Conservation (phyloP, 53 echinoderm and acorn worm genomes). For the Actinopyga echinites region DNA sequence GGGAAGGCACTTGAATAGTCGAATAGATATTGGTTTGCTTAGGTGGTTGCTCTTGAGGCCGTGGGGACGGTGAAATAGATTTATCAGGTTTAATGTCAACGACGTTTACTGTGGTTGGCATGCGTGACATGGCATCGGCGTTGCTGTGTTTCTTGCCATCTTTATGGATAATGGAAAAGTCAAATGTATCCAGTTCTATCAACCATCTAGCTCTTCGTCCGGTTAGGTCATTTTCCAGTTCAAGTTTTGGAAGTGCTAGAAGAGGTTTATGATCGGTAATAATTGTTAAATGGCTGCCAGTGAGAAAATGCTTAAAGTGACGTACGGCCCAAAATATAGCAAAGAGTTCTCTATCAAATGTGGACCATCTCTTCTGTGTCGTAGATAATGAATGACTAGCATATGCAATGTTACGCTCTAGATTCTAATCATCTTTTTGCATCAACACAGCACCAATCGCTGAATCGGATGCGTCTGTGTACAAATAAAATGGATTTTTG, state of each 20-base stretch:
- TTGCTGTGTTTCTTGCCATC: neutral
- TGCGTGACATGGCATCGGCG: neutral
- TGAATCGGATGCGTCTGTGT: constrained; percentile 11
- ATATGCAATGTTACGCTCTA: constrained; percentile 18
- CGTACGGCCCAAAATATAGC: constrained; percentile 10
- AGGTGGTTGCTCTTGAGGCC: neutral
- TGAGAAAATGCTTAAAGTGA: constrained; percentile 14
- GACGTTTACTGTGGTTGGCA: neutral
- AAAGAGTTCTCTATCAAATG: constrained; percentile 27
- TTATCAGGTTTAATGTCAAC: neutral
- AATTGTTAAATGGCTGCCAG: neutral
- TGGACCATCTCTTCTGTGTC: constrained; percentile 10
- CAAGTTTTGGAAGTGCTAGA: neutral
- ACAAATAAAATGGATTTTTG: constrained; percentile 1
- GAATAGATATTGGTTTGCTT: neutral
- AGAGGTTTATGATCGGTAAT: constrained; percentile 30
- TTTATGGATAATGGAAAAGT: neutral
- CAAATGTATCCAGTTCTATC: constrained; percentile 30
- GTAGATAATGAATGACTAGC: constrained; percentile 1
- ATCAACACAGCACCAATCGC: constrained; percentile 1
- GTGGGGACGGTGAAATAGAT: neutral
- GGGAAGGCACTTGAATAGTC: too few relatives aligned
- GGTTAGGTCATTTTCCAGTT: neutral
- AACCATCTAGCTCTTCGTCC: constrained; percentile 24
- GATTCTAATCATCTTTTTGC: constrained; percentile 1